Evolutionary conservation across 2,797 vertebrate species (phyloP).

Genomic region (Labeo calbasu): DNA sequence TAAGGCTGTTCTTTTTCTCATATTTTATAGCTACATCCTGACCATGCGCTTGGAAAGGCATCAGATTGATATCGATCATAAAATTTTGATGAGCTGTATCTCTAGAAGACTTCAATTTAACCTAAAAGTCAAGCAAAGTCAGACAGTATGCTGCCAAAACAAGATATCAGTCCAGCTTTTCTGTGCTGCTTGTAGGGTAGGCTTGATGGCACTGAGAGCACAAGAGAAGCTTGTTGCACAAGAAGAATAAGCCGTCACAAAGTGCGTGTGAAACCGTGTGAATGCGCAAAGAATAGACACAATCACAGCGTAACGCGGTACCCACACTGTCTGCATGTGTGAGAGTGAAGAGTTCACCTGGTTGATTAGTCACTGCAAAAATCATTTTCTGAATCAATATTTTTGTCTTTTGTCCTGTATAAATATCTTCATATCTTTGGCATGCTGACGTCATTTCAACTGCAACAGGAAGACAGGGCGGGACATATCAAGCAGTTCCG

Average conservation of each 20-base stretch:
- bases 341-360: conserved; percentile 25
- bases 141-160: conserved; percentile 19
- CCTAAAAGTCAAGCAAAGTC: conserved; percentile 40
- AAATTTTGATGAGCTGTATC: conserved; percentile 12
- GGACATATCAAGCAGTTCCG: no score
- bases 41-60: conserved; percentile 9
- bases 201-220: conserved; percentile 32
- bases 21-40: conserved; percentile 12
- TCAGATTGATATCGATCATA: conserved; percentile 12
- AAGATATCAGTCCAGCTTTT: conserved; percentile 43
- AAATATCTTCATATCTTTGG: neutral
- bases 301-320: conserved; percentile 29
- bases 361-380: conserved; percentile 21
- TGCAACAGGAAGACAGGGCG: no score
- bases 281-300: conserved; percentile 47
- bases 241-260: conserved; percentile 15
- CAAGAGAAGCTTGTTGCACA: conserved; percentile 39
- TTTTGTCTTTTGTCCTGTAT: conserved; percentile 25
- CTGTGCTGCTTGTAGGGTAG: conserved; percentile 17
- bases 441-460: no score
- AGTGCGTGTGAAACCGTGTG: conserved; percentile 26
- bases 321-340: conserved; percentile 44
- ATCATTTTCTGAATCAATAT: conserved; percentile 34
- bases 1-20: neutral
- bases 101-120: conserved; percentile 28